These are phyloP conservation scores for Cherax destructor DNA, from an alignment of 1,140 invertebrate genomes.

Conservation along the genomic window DNA sequence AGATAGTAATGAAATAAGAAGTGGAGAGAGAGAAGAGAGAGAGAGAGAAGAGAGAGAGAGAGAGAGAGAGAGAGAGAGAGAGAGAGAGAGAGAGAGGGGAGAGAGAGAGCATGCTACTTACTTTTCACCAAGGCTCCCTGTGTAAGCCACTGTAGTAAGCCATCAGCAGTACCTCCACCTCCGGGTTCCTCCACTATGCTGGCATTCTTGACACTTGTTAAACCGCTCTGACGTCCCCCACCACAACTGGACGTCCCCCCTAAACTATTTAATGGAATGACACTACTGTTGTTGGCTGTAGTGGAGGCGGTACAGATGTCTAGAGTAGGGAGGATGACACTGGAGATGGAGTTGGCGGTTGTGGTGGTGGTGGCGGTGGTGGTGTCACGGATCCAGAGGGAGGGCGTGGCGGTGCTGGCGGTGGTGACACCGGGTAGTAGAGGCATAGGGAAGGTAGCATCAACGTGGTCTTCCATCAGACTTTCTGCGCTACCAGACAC, in stretches of 20 bases:
- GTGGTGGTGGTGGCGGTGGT: slow-evolving; percentile 14
- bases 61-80: too few relatives aligned
- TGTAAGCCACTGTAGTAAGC: slow-evolving; percentile 31
- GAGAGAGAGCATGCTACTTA: background rate
- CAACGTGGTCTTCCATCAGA: slow-evolving; percentile 42
- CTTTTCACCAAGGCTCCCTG: slow-evolving; percentile 49
- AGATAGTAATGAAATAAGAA: too few relatives aligned
- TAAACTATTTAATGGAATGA: slow-evolving; percentile 33
- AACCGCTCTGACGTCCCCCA: background rate
- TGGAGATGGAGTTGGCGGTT: background rate
- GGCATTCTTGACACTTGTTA: background rate
- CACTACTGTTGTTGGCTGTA: background rate
- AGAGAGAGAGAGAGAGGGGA: too few relatives aligned
- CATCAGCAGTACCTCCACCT: background rate
- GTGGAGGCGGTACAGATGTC: background rate
- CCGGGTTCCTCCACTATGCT: background rate
- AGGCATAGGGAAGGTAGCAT: background rate
- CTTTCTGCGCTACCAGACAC: slow-evolving; percentile 56
- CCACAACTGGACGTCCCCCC: background rate
- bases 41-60: too few relatives aligned
- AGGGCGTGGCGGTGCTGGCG: background rate
- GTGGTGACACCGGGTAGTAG: background rate
- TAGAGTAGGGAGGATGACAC: background rate
- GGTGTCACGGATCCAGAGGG: slow-evolving; percentile 29
- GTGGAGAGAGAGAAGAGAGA: too few relatives aligned